Evolutionary conservation across 1,140 invertebrate species (phyloP), one percentile per base, ranked within the genome.

Genomic region (Aphelinus atriplicis): DNA sequence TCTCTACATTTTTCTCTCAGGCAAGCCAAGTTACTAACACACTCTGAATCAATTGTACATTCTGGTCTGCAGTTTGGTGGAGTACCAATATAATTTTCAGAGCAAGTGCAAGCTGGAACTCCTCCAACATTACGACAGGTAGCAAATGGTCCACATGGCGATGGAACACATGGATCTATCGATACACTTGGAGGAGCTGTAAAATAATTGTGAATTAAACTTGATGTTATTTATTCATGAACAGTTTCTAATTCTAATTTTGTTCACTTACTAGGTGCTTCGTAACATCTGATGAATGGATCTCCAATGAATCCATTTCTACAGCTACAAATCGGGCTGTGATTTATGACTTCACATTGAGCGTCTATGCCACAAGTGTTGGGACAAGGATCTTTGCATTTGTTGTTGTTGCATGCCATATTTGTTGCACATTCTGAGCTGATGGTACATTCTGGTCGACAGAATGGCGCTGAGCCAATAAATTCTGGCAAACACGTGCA

Each of bases 301-400:
- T 93, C 91, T 73, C 93, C 93, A 62, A 90, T 92, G 75, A 91
- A 90, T 75, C 90, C 90, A 55, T 82, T 69, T 53, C 90, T 89
- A 83, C 93, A 92, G 76, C 90, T 91, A 80, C 93, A 93, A 79
- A 92, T 91, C 0, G 89, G 88, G 81, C 87, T 90, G 70, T 91
- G 91, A 82, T 89, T 90, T 26, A 91, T 88, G 2, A 94, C 92
- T 76, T 90, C 88, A 81, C 94, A 95, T 77, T 91, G 89, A 0
- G 94, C 91, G 82, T 92, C 91, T n/a, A 91, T 85, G 2, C 95
- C 95, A 86, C 95, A 97, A 43, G 92, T 91, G 68, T 93, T 93
- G 1, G 92, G 91, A 79, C 95, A 96, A 47, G 94, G 94, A 83
- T 96, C 92, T 26, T 90, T 88, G 83, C 95, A 96, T 87, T 93